These are phyloP conservation scores for Glyphotaelius pellucidus DNA, from an alignment of 2,888 invertebrate genomes.

Conservation along the genomic window DNA sequence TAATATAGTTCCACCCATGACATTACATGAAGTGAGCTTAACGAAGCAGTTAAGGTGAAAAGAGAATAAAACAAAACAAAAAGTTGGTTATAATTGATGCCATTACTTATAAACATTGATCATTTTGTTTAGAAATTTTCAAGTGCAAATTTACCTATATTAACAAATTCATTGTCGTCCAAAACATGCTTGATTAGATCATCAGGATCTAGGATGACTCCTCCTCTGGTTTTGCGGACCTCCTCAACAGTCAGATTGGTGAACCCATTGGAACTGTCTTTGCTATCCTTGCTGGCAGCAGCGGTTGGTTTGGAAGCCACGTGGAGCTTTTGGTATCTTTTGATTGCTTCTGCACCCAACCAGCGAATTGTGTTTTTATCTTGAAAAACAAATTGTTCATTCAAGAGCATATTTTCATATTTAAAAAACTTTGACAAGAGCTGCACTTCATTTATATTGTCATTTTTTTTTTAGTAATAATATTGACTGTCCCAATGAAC, in stretches of 20 bases:
- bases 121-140: neutral
- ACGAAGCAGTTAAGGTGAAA: too few species aligned
- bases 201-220: slow-evolving; percentile 78
- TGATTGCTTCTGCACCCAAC: slow-evolving; percentile 76
- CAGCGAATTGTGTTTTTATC: slow-evolving; percentile 73
- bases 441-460: too few species aligned
- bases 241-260: slow-evolving; percentile 71
- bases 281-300: slow-evolving; percentile 11
- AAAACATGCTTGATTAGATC: slow-evolving; percentile 76
- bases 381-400: slow-evolving; percentile 64
- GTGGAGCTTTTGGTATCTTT: slow-evolving; percentile 72
- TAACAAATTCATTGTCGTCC: slow-evolving; percentile 80
- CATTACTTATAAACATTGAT: neutral
- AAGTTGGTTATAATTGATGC: too few species aligned
- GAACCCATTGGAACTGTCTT: slow-evolving; percentile 67
- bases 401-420: neutral
- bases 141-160: slow-evolving; percentile 73
- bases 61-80: too few species aligned
- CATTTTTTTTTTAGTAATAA: too few species aligned
- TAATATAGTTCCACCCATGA: too few species aligned
- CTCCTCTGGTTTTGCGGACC: slow-evolving; percentile 78
- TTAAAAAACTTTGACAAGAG: too few species aligned
- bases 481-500: too few species aligned
- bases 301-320: slow-evolving; percentile 30
- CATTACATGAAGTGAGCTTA: too few species aligned